These are phyloP conservation scores for Gymnarchus niloticus DNA, from an alignment of 2,113 vertebrate species.

Conservation along the genomic window DNA sequence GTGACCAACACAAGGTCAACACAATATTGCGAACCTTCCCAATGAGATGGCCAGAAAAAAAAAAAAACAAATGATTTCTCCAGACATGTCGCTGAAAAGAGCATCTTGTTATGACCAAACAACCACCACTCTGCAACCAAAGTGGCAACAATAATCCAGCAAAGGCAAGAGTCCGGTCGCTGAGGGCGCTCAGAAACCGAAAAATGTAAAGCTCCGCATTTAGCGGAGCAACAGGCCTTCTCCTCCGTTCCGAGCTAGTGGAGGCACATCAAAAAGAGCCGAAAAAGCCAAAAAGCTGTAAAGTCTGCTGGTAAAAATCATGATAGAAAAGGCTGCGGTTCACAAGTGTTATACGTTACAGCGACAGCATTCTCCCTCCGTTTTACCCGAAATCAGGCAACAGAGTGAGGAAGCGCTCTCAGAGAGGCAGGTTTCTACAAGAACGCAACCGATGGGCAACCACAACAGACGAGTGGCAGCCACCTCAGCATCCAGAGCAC, in stretches of 20 bases:
- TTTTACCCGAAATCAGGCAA: neutral
- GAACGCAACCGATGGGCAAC: neutral
- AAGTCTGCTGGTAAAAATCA: neutral
- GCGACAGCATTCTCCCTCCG: neutral
- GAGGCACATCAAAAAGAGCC: neutral
- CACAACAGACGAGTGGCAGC: neutral
- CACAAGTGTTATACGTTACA: neutral
- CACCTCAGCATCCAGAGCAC: neutral
- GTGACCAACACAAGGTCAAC: neutral
- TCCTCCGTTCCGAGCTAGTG: constrained; percentile 29
- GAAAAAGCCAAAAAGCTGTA: neutral
- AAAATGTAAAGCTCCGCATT: constrained; percentile 37
- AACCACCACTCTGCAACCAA: neutral
- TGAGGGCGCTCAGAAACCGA: neutral
- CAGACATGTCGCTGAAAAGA: neutral
- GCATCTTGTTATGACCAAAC: neutral
- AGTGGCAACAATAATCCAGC: neutral
- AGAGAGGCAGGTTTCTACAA: neutral
- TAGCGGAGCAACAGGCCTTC: constrained; percentile 50
- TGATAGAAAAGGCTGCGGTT: neutral
- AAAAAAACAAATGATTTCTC: neutral
- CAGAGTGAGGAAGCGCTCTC: neutral
- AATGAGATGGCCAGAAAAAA: neutral
- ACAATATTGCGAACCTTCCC: neutral
- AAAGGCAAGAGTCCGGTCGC: neutral